Conservation (phyloP, 1,140 invertebrate genomes). For the Papilio dardanus region DNA sequence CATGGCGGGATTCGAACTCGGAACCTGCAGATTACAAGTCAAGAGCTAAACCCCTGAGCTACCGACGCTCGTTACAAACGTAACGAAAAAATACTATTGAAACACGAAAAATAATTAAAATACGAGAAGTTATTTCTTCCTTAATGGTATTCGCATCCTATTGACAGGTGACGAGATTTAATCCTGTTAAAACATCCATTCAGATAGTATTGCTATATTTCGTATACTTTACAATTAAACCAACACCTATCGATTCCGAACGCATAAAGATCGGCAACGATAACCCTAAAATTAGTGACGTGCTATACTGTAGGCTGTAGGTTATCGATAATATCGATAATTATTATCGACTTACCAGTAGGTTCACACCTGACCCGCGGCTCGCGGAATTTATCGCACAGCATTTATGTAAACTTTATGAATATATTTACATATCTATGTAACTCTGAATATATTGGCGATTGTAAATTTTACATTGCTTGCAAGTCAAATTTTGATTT, state of each 20-base stretch:
- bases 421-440: slow-evolving; percentile 56
- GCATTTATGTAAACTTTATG: slow-evolving; percentile 66
- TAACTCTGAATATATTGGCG: slow-evolving; percentile 58
- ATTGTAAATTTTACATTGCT: slow-evolving; percentile 46
- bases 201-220: slow-evolving; percentile 63
- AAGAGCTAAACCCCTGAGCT: too few relatives aligned
- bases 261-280: slow-evolving; percentile 67
- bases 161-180: slow-evolving; percentile 51
- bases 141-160: slow-evolving; percentile 37
- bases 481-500: slow-evolving; percentile 44
- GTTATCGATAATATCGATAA: slow-evolving; percentile 66
- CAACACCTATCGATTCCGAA: slow-evolving; percentile 56
- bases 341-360: slow-evolving; percentile 53
- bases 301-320: slow-evolving; percentile 46
- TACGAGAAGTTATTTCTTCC: not conserved
- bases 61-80: too few relatives aligned
- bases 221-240: slow-evolving; percentile 57
- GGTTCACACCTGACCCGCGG: slow-evolving; percentile 62
- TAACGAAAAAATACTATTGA: too few relatives aligned
- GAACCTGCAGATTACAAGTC: too few relatives aligned
- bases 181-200: slow-evolving; percentile 49
- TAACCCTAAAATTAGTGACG: slow-evolving; percentile 62
- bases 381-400: slow-evolving; percentile 63
- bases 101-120: not conserved
- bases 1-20: too few relatives aligned